Evolutionary conservation across 1,140 invertebrate species (phyloP).

Genomic region (Nasonia vitripennis): DNA sequence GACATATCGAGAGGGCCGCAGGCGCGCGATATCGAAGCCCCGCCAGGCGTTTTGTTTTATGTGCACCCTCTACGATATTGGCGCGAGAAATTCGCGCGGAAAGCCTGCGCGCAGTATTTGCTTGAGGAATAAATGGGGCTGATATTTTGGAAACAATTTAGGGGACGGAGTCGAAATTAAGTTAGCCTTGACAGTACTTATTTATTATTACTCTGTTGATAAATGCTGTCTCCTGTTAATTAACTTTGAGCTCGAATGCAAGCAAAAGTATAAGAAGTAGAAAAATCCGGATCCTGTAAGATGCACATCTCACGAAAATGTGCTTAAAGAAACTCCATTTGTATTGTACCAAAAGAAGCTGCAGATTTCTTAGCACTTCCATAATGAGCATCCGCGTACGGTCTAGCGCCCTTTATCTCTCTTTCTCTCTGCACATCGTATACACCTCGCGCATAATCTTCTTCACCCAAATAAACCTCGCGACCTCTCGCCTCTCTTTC

Average conservation of each 20-base stretch:
- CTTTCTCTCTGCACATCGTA: background rate
- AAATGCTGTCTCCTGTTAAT: too few species aligned
- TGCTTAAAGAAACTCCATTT: background rate
- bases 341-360: background rate
- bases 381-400: background rate
- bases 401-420: background rate
- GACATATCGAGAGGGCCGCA: too few species aligned
- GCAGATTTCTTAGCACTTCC: background rate
- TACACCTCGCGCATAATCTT: background rate
- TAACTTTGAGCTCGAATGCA: too few species aligned
- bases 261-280: too few species aligned
- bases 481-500: background rate
- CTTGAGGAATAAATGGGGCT: background rate
- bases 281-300: background rate
- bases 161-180: background rate
- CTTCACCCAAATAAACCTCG: background rate
- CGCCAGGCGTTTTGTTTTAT: background rate
- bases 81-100: background rate
- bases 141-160: background rate
- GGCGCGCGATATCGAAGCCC: background rate
- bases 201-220: too few species aligned
- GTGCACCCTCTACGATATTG: background rate
- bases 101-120: background rate
- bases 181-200: background rate
- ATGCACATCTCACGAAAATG: background rate